Percentiles rank a stretch among this genome's conserved stretches.
These are phyloP conservation scores for Brachycybe producta DNA, from an alignment of 2,888 invertebrate genomes.

Conservation along the genomic window DNA sequence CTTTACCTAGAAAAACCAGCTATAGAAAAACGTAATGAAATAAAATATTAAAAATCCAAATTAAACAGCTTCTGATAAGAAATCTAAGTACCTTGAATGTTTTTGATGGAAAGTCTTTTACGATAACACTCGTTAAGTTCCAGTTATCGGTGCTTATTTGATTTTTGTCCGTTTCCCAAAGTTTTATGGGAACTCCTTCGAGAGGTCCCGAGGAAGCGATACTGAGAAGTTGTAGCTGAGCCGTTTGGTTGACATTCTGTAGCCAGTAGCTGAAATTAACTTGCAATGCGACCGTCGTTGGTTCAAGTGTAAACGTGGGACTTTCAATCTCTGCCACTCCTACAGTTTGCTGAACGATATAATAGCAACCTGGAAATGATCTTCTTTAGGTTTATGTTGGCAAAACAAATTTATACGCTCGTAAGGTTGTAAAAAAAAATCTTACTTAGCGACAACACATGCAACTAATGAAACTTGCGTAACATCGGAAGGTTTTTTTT, in stretches of 20 bases:
- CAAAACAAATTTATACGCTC: too few relatives aligned
- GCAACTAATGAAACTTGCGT: too few relatives aligned
- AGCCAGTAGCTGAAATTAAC: constrained; percentile 4
- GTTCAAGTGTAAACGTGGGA: neutral
- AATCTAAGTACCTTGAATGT: neutral
- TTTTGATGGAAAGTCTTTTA: neutral
- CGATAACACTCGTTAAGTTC: neutral
- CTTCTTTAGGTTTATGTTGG: too few relatives aligned
- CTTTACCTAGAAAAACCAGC: too few relatives aligned
- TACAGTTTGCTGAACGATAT: too few relatives aligned
- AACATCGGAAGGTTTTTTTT: too few relatives aligned
- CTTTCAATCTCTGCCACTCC: neutral
- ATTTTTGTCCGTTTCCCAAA: neutral
- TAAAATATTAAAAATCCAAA: too few relatives aligned
- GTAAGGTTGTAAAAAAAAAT: too few relatives aligned
- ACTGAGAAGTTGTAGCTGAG: neutral
- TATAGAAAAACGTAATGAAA: too few relatives aligned
- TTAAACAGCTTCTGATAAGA: too few relatives aligned
- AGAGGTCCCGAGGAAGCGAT: neutral
- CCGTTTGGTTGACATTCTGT: neutral
- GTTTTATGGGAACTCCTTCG: neutral
- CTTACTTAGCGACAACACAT: too few relatives aligned
- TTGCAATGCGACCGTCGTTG: neutral
- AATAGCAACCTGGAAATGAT: too few relatives aligned
- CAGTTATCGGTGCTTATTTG: neutral